A percentile compares a stretch with the other conserved stretches of the same genome.
Evolutionary conservation across 2,888 invertebrate genomes (phyloP).

Genomic region (Mechanitis mazaeus): DNA sequence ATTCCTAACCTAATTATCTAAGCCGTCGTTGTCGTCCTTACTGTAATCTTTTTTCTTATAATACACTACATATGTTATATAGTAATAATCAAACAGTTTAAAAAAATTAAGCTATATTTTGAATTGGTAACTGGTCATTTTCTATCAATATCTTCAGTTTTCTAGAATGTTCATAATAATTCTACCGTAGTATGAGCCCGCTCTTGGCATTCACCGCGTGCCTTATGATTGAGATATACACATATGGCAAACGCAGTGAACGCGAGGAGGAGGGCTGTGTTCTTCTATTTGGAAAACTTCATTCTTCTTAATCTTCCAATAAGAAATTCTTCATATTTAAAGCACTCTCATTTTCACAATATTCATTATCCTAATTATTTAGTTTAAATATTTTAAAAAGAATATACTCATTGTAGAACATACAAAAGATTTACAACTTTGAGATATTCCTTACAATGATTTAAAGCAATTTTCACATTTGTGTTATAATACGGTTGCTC

Average conservation of each 20-base stretch:
- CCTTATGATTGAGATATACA: slow-evolving; percentile 90
- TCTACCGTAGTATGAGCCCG: slow-evolving; percentile 76
- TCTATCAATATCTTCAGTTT: neutral
- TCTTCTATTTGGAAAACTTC: slow-evolving; percentile 30
- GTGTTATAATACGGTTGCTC: neutral
- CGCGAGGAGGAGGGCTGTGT: slow-evolving; percentile 88
- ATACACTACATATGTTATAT: too few species aligned
- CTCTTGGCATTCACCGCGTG: slow-evolving; percentile 99
- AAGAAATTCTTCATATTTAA: neutral
- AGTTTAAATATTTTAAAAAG: too few species aligned
- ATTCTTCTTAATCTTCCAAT: slow-evolving; percentile 23
- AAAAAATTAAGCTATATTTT: too few species aligned
- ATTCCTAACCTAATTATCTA: too few species aligned
- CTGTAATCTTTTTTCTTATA: too few species aligned
- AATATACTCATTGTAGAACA: too few species aligned
- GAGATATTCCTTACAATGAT: neutral
- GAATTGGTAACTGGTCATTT: too few species aligned
- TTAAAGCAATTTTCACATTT: neutral
- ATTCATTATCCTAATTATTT: neutral
- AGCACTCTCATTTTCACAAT: neutral
- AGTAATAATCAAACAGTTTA: too few species aligned
- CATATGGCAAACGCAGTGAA: slow-evolving; percentile 97
- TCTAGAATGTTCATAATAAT: slow-evolving; percentile 16
- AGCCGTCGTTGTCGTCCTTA: too few species aligned
- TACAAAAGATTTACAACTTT: too few species aligned